phyloP scores from a whole-genome alignment of 2,888 invertebrate species.

The Acronicta alni region DNA sequence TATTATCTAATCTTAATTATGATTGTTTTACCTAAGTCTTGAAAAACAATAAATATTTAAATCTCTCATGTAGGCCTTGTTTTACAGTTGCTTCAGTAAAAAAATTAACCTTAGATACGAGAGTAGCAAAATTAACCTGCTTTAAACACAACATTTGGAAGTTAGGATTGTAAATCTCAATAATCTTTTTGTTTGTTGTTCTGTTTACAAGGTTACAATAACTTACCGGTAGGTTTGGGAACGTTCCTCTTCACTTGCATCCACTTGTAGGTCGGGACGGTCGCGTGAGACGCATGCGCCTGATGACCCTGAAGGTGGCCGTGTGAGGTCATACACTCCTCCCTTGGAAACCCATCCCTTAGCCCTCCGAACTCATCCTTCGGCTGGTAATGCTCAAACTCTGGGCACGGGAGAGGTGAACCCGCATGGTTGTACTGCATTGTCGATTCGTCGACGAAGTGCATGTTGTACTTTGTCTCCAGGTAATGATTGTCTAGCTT shows the following conservation, averaged over 20 bases:
- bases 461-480: conserved; percentile 88
- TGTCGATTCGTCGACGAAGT: conserved; percentile 82
- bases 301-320: conserved; percentile 75
- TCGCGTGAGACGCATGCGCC: conserved; percentile 88
- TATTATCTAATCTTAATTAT: too few relatives aligned
- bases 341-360: conserved; percentile 76
- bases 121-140: too few relatives aligned
- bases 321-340: conserved; percentile 74
- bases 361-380: conserved; percentile 90
- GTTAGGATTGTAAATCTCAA: background rate
- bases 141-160: background rate
- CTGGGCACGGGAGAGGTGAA: conserved; percentile 87
- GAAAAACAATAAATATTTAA: too few relatives aligned
- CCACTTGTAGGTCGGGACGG: conserved; percentile 98
- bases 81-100: too few relatives aligned
- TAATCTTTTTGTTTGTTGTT: too few relatives aligned
- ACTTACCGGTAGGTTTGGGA: conserved; percentile 96
- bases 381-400: conserved; percentile 90
- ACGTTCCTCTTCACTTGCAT: conserved; percentile 99
- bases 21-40: too few relatives aligned
- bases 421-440: conserved; percentile 81
- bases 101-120: too few relatives aligned
- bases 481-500: conserved; percentile 85
- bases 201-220: background rate
- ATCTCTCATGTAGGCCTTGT: too few relatives aligned